These are phyloP conservation scores for Australoheros scitulus DNA, from an alignment of 2,113 vertebrate genomes.

Conservation along the genomic window DNA sequence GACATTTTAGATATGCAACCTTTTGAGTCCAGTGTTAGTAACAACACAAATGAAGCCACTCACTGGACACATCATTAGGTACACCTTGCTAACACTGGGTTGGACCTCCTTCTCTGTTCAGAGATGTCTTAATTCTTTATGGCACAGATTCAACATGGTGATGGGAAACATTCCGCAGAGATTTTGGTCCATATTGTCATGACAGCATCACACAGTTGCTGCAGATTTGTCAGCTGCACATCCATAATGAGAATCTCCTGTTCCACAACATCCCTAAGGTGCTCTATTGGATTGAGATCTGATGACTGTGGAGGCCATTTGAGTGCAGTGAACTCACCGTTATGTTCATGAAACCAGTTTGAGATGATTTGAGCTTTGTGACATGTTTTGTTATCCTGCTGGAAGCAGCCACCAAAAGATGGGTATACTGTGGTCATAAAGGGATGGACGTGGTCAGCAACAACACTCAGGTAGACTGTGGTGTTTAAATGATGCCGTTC, in stretches of 20 bases:
- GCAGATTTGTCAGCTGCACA: background rate
- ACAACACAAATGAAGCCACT: background rate
- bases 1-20: background rate
- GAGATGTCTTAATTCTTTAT: background rate
- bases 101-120: background rate
- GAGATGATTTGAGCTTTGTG: no score
- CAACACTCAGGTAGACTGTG: background rate
- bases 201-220: background rate
- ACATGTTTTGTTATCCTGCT: no score
- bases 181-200: background rate
- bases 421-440: background rate
- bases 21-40: no score
- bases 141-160: background rate
- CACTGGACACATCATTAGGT: background rate
- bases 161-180: background rate
- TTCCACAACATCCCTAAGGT: background rate
- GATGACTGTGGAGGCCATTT: background rate
- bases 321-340: no score
- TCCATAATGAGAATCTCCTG: background rate
- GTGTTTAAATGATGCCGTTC: background rate
- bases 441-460: background rate
- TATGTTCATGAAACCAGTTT: no score
- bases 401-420: background rate
- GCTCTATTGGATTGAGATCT: background rate
- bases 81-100: background rate